A percentile compares a stretch with the other conserved stretches of the same genome.
phyloP scores from a whole-genome alignment of 2,888 invertebrate genomes.

The Brachyptera putata region DNA sequence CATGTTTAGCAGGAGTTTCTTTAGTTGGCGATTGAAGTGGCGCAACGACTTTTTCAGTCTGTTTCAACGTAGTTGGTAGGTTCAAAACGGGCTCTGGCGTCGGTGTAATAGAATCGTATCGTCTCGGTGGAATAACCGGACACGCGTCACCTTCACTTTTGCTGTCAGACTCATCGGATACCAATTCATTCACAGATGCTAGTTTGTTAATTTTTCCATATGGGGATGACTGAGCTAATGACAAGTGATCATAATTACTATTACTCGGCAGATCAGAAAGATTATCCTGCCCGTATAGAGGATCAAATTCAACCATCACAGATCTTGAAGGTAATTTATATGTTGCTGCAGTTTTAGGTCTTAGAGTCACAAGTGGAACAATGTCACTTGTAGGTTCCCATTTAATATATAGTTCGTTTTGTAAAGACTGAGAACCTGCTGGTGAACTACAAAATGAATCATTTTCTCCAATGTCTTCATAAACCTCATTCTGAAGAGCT shows the following conservation, averaged over 20 bases:
- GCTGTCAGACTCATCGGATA: conserved; percentile 33
- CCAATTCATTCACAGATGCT: conserved; percentile 44
- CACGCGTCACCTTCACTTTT: conserved; percentile 47
- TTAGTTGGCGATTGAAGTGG: neutral
- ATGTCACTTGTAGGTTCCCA: conserved; percentile 24
- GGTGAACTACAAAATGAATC: conserved; percentile 13
- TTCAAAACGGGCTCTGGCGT: neutral
- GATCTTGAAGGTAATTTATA: conserved; percentile 39
- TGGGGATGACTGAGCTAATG: conserved; percentile 14
- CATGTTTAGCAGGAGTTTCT: neutral
- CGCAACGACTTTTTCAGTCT: no score
- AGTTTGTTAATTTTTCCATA: conserved; percentile 33
- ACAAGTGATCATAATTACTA: neutral
- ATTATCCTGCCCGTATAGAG: conserved; percentile 40
- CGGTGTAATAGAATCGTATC: conserved; percentile 58
- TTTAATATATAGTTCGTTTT: conserved; percentile 35
- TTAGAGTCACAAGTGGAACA: conserved; percentile 6
- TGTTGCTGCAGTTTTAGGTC: conserved; percentile 26
- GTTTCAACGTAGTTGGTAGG: no score
- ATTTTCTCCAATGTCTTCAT: conserved; percentile 15
- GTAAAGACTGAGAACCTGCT: conserved; percentile 22
- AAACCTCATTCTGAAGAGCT: conserved; percentile 1
- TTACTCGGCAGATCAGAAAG: no score
- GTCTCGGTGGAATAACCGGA: conserved; percentile 58
- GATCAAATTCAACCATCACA: conserved; percentile 72